A percentile compares a stretch with the other conserved stretches of the same genome.
Evolutionary conservation across 2,797 vertebrate genomes (phyloP).

Genomic region (Melanogrammus aeglefinus): DNA sequence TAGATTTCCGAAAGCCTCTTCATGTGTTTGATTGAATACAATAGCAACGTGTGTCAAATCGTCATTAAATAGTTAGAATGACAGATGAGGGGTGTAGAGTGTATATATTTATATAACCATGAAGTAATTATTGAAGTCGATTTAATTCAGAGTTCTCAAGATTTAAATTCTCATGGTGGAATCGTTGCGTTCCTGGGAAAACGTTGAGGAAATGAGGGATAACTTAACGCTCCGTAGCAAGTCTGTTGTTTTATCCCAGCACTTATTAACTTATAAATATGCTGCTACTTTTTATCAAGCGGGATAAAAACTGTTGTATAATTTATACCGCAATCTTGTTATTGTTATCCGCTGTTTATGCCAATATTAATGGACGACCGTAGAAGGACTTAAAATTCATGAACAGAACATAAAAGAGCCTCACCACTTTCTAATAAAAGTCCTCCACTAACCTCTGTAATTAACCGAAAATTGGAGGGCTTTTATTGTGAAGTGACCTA

Average conservation of each 20-base stretch:
- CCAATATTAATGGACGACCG: background rate
- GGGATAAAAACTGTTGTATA: background rate
- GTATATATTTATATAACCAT: background rate
- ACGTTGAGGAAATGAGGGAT: background rate
- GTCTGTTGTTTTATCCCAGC: background rate
- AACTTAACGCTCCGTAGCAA: background rate
- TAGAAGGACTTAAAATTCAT: background rate
- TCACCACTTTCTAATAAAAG: constrained; percentile 49
- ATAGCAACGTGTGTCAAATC: background rate
- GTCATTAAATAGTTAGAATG: background rate
- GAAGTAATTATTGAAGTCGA: background rate
- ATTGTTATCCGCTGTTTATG: background rate
- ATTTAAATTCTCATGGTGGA: background rate
- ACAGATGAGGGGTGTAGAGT: background rate
- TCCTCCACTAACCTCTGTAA: constrained; percentile 69
- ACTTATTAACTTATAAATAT: background rate
- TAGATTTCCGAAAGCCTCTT: background rate
- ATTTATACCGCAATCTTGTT: background rate
- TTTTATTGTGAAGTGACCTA: constrained; percentile 68
- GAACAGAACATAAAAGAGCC: constrained; percentile 39
- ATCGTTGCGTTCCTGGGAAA: background rate
- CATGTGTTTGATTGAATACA: background rate
- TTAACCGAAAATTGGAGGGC: constrained; percentile 73
- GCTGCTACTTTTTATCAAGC: background rate
- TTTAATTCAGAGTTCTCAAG: background rate